A percentile compares a stretch with the other conserved stretches of the same genome.
These are phyloP conservation scores for Sakesphorus luctuosus DNA, from an alignment of 2,113 vertebrate species.

Conservation along the genomic window DNA sequence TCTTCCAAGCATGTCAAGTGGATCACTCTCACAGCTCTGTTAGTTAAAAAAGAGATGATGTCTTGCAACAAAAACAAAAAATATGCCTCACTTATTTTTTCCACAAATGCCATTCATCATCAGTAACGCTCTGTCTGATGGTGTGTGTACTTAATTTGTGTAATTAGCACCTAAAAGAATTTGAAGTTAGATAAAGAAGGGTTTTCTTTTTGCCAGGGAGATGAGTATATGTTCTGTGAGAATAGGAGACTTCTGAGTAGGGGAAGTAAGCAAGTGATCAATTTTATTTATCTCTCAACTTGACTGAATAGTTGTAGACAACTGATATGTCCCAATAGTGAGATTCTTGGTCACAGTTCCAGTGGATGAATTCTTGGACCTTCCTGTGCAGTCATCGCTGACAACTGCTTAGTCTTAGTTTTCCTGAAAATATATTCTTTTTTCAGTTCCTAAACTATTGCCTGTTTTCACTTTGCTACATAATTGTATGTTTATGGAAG, in stretches of 20 bases:
- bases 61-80: neutral
- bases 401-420: neutral
- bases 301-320: neutral
- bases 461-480: neutral
- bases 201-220: neutral
- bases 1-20: constrained; percentile 10
- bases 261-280: neutral
- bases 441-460: neutral
- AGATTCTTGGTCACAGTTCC: neutral
- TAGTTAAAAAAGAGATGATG: neutral
- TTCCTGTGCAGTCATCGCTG: neutral
- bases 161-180: neutral
- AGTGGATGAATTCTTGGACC: neutral
- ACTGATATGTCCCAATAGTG: neutral
- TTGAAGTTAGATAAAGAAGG: neutral
- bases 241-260: neutral
- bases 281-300: neutral
- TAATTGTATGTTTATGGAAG: neutral
- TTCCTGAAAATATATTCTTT: neutral
- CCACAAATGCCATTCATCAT: neutral
- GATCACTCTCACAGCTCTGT: neutral
- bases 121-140: neutral
- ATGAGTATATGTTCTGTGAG: neutral
- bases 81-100: neutral
- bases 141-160: neutral